phyloP scores from a whole-genome alignment of 30 jellyfish, hydroid and myxozoan species.

The Rhopilema esculentum region DNA sequence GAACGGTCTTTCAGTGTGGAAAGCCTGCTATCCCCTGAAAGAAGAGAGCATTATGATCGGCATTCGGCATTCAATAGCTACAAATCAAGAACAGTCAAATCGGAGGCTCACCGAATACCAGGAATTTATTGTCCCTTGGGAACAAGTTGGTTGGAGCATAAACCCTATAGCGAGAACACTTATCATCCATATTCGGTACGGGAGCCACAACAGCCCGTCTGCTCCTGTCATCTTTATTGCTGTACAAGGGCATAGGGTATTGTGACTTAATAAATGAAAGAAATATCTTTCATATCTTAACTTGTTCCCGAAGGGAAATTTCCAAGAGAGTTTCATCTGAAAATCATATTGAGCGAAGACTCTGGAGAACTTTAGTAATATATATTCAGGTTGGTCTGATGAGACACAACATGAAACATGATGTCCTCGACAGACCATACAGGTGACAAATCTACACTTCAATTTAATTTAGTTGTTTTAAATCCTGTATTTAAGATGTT shows the following conservation, averaged over 20 bases:
- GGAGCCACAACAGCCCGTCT: slow-evolving; percentile 56
- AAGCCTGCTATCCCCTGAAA: slow-evolving; percentile 82
- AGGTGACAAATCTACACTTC: neutral
- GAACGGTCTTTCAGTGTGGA: slow-evolving; percentile 80
- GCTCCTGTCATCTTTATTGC: slow-evolving; percentile 76
- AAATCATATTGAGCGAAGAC: neutral
- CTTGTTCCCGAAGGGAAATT: neutral
- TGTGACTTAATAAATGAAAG: too few species aligned
- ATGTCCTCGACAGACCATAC: neutral
- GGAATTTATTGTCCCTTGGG: slow-evolving; percentile 60
- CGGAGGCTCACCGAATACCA: slow-evolving; percentile 56
- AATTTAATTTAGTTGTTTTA: slow-evolving; percentile 33
- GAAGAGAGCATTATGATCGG: slow-evolving; percentile 55
- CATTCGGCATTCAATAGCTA: slow-evolving; percentile 61
- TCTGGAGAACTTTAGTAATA: neutral
- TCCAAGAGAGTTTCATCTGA: neutral
- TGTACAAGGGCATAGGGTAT: slow-evolving; percentile 64
- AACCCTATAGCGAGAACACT: slow-evolving; percentile 29
- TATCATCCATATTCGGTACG: slow-evolving; percentile 42
- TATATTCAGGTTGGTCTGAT: neutral
- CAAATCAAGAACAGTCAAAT: slow-evolving; percentile 44
- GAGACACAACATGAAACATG: neutral
- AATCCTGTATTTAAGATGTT: slow-evolving; percentile 51
- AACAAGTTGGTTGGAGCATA: slow-evolving; percentile 68
- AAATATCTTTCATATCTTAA: neutral